phyloP scores from a whole-genome alignment of 2,113 vertebrate species.

The Trematomus loennbergii region DNA sequence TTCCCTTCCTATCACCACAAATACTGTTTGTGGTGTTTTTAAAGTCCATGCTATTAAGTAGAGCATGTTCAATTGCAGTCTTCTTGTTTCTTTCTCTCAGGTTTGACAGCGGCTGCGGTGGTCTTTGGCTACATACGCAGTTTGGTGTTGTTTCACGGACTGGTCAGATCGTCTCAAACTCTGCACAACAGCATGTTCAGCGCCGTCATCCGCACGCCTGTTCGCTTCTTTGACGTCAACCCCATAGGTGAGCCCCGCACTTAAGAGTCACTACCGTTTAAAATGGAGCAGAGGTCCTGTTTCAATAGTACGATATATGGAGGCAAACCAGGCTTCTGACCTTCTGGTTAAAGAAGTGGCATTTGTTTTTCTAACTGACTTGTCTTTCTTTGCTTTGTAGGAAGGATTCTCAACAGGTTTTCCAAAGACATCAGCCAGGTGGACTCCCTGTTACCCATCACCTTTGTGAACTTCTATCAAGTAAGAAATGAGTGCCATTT shows the following conservation, averaged over 20 bases:
- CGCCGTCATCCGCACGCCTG: conserved; percentile 87
- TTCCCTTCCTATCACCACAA: neutral
- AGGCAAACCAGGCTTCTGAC: no score
- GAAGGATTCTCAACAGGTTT: conserved; percentile 59
- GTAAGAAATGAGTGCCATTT: conserved; percentile 1
- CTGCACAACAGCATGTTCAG: conserved; percentile 93
- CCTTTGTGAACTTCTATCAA: conserved; percentile 58
- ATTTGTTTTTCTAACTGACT: neutral
- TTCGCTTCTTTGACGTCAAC: conserved; percentile 93
- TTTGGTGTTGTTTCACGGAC: conserved; percentile 86
- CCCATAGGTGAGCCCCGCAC: conserved; percentile 86
- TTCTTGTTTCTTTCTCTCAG: conserved; percentile 71
- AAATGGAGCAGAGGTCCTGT: neutral
- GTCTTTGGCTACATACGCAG: conserved; percentile 86
- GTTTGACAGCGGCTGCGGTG: conserved; percentile 86
- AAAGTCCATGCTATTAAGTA: no score
- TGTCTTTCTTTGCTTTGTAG: conserved; percentile 8
- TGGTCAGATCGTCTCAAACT: conserved; percentile 87
- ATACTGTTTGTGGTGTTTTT: neutral
- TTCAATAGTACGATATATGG: neutral
- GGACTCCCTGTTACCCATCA: conserved; percentile 57
- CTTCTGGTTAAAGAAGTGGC: neutral
- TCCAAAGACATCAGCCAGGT: conserved; percentile 58
- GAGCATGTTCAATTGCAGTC: neutral
- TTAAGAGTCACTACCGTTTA: neutral